These are phyloP conservation scores for Channallabes apus DNA, from an alignment of 2,797 vertebrate genomes.

Conservation along the genomic window DNA sequence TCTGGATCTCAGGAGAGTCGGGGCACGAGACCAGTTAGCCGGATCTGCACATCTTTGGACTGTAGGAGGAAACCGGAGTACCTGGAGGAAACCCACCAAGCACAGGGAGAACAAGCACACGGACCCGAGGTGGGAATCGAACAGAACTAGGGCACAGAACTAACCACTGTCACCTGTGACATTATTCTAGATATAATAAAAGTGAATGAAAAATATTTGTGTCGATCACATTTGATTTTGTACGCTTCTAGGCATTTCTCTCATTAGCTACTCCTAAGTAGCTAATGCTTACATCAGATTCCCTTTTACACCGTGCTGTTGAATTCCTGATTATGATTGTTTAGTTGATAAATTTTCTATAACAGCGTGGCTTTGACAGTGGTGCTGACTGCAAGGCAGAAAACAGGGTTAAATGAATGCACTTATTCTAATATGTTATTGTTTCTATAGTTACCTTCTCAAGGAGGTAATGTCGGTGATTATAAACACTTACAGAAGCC, in stretches of 20 bases:
- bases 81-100: no score
- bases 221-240: neutral
- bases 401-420: neutral
- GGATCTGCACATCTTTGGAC: no score
- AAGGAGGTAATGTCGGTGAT: neutral
- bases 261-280: neutral
- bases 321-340: neutral
- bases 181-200: neutral
- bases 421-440: neutral
- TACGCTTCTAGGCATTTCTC: no score
- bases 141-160: no score
- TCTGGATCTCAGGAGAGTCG: no score
- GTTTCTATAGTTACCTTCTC: neutral
- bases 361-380: neutral
- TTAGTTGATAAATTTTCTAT: neutral
- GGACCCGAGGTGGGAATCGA: no score
- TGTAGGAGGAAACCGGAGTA: no score
- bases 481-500: neutral
- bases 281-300: neutral
- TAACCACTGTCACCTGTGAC: no score
- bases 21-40: no score
- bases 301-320: neutral
- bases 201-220: neutral
- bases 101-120: no score
- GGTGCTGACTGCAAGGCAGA: neutral